Conservation (phyloP, 2,113 vertebrate genomes). For the Hypocryptadius cinnamomeus region DNA sequence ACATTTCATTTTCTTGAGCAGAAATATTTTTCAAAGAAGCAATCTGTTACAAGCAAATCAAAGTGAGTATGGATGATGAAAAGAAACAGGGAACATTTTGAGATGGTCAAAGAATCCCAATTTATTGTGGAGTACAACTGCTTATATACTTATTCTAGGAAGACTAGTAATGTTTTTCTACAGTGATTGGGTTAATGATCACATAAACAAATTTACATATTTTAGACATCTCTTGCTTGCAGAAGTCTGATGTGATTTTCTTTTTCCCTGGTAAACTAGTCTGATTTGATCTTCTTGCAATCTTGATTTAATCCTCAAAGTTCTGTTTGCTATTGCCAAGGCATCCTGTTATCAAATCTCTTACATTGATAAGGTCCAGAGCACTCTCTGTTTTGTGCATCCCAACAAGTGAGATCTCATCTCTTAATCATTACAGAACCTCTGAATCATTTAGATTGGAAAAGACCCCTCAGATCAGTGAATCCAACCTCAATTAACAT, state of each 20-base stretch:
- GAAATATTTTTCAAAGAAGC: not conserved
- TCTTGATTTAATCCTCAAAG: not conserved
- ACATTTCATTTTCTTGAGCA: not conserved
- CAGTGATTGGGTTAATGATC: not conserved
- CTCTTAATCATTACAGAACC: not conserved
- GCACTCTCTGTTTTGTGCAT: not conserved
- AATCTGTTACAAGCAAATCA: not conserved
- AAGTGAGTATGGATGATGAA: not conserved
- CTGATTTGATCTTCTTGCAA: not conserved
- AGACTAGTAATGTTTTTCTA: not conserved
- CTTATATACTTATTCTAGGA: not conserved
- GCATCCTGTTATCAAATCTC: not conserved
- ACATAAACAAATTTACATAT: not conserved
- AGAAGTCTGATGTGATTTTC: not conserved
- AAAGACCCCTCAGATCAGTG: not conserved
- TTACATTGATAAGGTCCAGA: not conserved
- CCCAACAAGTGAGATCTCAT: not conserved
- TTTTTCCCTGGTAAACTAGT: not conserved
- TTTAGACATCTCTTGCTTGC: not conserved
- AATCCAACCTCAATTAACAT: not conserved
- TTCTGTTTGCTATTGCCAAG: not conserved
- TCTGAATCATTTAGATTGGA: not conserved
- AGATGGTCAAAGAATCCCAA: not conserved
- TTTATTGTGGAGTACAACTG: not conserved
- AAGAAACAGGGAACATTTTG: not conserved